These are phyloP conservation scores for Dreissena polymorpha DNA, from an alignment of 1,140 invertebrate species.

Conservation along the genomic window DNA sequence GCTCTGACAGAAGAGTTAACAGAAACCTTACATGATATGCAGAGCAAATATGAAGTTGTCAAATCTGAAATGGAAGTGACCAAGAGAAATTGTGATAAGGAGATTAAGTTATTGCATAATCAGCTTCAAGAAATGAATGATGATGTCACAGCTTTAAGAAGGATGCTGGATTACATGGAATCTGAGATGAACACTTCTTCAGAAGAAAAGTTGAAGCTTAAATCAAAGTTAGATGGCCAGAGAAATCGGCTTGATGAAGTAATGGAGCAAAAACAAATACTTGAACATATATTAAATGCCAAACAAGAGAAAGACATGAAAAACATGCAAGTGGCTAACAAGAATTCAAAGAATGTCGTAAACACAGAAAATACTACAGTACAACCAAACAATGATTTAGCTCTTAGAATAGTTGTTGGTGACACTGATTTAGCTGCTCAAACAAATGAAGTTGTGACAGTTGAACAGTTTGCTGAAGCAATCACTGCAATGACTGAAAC, in stretches of 20 bases:
- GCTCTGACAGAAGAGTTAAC: slow-evolving; percentile 32
- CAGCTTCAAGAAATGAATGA: slow-evolving; percentile 64
- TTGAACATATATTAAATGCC: slow-evolving; percentile 47
- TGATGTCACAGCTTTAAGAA: slow-evolving; percentile 48
- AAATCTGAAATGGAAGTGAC: slow-evolving; percentile 62
- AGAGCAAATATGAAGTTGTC: slow-evolving; percentile 53
- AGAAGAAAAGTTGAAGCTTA: slow-evolving; percentile 37
- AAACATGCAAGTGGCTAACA: slow-evolving; percentile 46
- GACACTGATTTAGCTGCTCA: not conserved
- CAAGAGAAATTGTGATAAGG: slow-evolving; percentile 57
- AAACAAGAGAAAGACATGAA: slow-evolving; percentile 52
- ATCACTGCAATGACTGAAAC: slow-evolving; percentile 3
- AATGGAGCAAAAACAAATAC: slow-evolving; percentile 47
- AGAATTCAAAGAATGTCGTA: not conserved
- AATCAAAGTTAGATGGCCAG: slow-evolving; percentile 39
- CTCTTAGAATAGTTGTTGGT: too few relatives aligned
- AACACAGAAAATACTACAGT: too few relatives aligned
- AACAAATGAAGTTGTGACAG: not conserved
- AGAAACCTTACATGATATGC: slow-evolving; percentile 46
- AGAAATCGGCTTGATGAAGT: slow-evolving; percentile 38
- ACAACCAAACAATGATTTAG: too few relatives aligned
- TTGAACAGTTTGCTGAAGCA: slow-evolving; percentile 6
- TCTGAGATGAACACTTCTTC: slow-evolving; percentile 40
- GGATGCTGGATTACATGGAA: slow-evolving; percentile 54
- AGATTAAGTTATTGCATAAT: slow-evolving; percentile 57